Evolutionary conservation across 1,140 invertebrate species (phyloP).

Genomic region (Diachasma alloeum): DNA sequence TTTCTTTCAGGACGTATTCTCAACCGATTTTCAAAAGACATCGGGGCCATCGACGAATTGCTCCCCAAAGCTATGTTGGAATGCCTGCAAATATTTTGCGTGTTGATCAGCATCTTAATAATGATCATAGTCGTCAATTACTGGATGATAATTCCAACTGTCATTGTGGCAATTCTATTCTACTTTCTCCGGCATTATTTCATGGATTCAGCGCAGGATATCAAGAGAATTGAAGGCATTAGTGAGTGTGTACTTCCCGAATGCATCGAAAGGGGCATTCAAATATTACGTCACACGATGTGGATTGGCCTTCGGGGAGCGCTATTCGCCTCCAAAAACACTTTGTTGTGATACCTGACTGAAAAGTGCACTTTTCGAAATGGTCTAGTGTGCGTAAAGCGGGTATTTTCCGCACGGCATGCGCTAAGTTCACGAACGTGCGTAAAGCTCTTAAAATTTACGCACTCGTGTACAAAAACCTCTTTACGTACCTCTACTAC

Average conservation of each 20-base stretch:
- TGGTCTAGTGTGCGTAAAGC: too few relatives aligned
- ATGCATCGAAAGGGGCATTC: too few relatives aligned
- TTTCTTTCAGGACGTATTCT: constrained; percentile 41
- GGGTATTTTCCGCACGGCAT: too few relatives aligned
- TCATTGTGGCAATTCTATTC: constrained; percentile 67
- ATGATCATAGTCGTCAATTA: constrained; percentile 68
- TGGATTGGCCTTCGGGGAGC: too few relatives aligned
- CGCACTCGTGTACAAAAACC: too few relatives aligned
- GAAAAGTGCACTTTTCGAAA: too few relatives aligned
- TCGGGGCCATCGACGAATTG: constrained; percentile 67
- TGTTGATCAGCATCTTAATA: constrained; percentile 63
- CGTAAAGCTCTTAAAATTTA: too few relatives aligned
- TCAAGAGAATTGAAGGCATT: constrained; percentile 68
- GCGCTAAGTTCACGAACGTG: too few relatives aligned
- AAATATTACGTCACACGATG: too few relatives aligned
- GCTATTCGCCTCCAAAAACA: too few relatives aligned
- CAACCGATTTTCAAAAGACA: constrained; percentile 65
- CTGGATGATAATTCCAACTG: constrained; percentile 68
- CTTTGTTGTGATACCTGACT: too few relatives aligned
- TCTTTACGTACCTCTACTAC: too few relatives aligned
- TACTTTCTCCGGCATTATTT: constrained; percentile 68
- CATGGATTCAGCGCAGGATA: constrained; percentile 70
- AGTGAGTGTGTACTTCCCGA: constrained; percentile 57
- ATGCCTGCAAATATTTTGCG: constrained; percentile 62
- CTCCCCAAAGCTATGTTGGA: constrained; percentile 78